Evolutionary conservation across 2,888 invertebrate species (phyloP).

Genomic region (Patella caerulea): DNA sequence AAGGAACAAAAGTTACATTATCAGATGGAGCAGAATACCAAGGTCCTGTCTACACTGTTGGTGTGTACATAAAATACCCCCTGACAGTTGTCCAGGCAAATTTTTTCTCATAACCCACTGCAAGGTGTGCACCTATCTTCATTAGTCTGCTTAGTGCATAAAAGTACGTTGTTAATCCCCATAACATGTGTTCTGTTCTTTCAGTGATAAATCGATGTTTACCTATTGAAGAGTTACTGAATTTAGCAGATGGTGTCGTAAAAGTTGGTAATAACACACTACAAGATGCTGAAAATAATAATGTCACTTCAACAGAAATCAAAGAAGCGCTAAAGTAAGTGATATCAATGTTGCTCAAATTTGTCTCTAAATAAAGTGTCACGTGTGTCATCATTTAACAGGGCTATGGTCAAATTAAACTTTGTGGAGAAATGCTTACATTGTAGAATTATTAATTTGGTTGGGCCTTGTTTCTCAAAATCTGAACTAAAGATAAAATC

Average conservation of each 20-base stretch:
- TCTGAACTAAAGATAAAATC: too few species aligned
- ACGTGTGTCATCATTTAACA: too few species aligned
- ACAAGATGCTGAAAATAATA: constrained; percentile 43
- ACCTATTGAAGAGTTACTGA: constrained; percentile 62
- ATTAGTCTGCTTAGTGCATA: background rate
- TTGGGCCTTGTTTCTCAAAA: too few species aligned
- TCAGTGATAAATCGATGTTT: constrained; percentile 76
- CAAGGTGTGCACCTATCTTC: too few species aligned
- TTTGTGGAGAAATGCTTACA: too few species aligned
- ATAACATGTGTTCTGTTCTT: constrained; percentile 17
- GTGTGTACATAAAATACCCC: background rate
- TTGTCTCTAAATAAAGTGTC: too few species aligned
- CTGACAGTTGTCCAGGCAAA: background rate
- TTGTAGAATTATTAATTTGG: too few species aligned
- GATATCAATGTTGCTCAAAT: background rate
- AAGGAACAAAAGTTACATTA: background rate
- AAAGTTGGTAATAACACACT: constrained; percentile 31
- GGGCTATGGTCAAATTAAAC: too few species aligned
- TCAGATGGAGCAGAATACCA: background rate
- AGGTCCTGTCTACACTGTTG: background rate
- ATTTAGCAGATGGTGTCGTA: constrained; percentile 15
- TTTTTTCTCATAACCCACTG: too few species aligned
- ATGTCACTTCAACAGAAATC: constrained; percentile 69
- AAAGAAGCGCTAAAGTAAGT: constrained; percentile 55
- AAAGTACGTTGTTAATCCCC: background rate